Evolutionary conservation across 2,797 vertebrate genomes (phyloP).

Genomic region (Sebastolobus alascanus): DNA sequence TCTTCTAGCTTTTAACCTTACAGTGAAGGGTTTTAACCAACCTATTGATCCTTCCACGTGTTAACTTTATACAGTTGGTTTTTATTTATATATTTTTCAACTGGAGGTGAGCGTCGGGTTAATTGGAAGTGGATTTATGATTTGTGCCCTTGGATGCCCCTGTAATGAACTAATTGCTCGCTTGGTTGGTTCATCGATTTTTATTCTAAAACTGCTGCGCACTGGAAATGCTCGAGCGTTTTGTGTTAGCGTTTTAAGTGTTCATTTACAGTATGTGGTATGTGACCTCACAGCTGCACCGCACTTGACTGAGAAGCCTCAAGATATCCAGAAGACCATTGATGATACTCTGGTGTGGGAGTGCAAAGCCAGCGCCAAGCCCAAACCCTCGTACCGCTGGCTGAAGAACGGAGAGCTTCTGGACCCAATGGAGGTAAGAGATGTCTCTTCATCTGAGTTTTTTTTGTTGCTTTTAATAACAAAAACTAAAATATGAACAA

Average conservation of each 20-base stretch:
- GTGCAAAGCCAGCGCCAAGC: slow-evolving; percentile 93
- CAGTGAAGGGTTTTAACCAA: not conserved
- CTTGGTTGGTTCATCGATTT: slow-evolving; percentile 75
- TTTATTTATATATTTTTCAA: slow-evolving; percentile 56
- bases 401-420: slow-evolving; percentile 93
- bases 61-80: slow-evolving; percentile 30
- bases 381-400: slow-evolving; percentile 94
- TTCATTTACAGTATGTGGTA: slow-evolving; percentile 45
- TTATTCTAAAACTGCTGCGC: slow-evolving; percentile 56
- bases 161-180: slow-evolving; percentile 73
- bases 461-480: not conserved
- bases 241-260: slow-evolving; percentile 29
- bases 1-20: slow-evolving; percentile 15
- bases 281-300: slow-evolving; percentile 88
- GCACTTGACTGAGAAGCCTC: slow-evolving; percentile 90
- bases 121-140: slow-evolving; percentile 76
- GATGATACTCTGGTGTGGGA: slow-evolving; percentile 93
- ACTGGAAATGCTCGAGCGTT: slow-evolving; percentile 42
- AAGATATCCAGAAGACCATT: slow-evolving; percentile 89
- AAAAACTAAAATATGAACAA: not conserved
- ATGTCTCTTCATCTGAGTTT: not conserved
- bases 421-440: slow-evolving; percentile 86
- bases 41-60: slow-evolving; percentile 25
- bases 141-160: slow-evolving; percentile 67
- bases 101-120: slow-evolving; percentile 63